phyloP scores from a whole-genome alignment of 1,140 invertebrate genomes.

The Schmidtea mediterranea region DNA sequence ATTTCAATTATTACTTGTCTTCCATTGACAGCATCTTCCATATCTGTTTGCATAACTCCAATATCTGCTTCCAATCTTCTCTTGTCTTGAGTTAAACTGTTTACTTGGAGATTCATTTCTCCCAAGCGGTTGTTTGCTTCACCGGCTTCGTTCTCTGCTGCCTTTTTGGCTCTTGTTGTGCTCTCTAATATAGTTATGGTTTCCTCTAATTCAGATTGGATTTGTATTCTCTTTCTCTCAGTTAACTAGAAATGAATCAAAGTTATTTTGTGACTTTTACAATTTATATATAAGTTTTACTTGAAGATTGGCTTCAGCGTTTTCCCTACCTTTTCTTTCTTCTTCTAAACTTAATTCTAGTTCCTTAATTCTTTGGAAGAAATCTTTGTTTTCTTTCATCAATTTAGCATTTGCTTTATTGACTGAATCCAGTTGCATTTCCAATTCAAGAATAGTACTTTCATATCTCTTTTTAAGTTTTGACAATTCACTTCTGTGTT shows the following conservation, averaged over 20 bases:
- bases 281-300: neutral
- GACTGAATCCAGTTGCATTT: constrained; percentile 15
- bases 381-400: constrained; percentile 10
- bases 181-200: neutral
- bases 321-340: neutral
- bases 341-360: constrained; percentile 2
- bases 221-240: constrained; percentile 3
- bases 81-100: constrained; percentile 3
- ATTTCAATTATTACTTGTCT: too few relatives aligned
- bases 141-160: neutral
- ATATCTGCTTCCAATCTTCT: constrained; percentile 2
- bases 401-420: constrained; percentile 19
- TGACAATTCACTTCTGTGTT: constrained; percentile 23
- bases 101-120: neutral
- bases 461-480: constrained; percentile 27
- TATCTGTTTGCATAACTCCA: constrained; percentile 5
- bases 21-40: constrained; percentile 5
- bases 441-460: constrained; percentile 21
- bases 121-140: neutral
- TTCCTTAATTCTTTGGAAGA: constrained; percentile 3
- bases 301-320: neutral
- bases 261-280: neutral
- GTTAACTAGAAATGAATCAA: neutral
- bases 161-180: neutral
- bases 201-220: constrained; percentile 4